Base-by-base conservation (phyloP, 2,797 vertebrate species). In the Peromyscus nudipes region DNA sequence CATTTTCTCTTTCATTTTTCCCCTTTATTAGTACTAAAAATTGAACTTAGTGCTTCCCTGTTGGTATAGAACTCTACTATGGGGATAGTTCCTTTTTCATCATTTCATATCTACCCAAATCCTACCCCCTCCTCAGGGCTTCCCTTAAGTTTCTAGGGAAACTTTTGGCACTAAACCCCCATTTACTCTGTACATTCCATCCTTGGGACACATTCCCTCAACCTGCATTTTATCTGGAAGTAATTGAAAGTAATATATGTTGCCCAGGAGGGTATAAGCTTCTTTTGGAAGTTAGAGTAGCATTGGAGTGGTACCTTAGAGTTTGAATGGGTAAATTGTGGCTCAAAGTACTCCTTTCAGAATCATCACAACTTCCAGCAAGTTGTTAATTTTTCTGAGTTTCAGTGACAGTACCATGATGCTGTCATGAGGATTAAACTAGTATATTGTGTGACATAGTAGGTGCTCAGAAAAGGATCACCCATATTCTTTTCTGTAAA, bases 351-450 rank as follows among this genome's bases (percentile, higher is more conserved):
- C 77, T 75, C 2, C 0, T 52, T 85, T 77, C 92, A 86, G 65
- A 92, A 84, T 92, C 90, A 92, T 19, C 43, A 43, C 64, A 76
- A 77, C 89, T 34, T 84, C 91, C 40, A 55, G 29, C 16, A 73
- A 85, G 27, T 23, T 49, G 60, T 92, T 73, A 64, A 91, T 71
- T 86, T 92, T 92, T 88, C 83, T 92, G 62, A 91, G 80, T 91
- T 73, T 86, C 88, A 55, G 23, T 55, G 89, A 65, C 69, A 25
- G 69, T 40, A 85, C 37, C 14, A 9, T 27, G 46, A 60, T 37
- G 17, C 46, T 83, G 23, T 76, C 49, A 40, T 14, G 27, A 91
- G 67, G 82, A 43, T 87, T 94, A 86, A 52, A 82, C 86, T 25
- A 29, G 2, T 67, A 55, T 57, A 13, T 46, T 62, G 8, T 12